Percentiles rank a stretch among this genome's conserved stretches.
Evolutionary conservation across 2,888 invertebrate genomes (phyloP).

Genomic region (Dasypolia templi): DNA sequence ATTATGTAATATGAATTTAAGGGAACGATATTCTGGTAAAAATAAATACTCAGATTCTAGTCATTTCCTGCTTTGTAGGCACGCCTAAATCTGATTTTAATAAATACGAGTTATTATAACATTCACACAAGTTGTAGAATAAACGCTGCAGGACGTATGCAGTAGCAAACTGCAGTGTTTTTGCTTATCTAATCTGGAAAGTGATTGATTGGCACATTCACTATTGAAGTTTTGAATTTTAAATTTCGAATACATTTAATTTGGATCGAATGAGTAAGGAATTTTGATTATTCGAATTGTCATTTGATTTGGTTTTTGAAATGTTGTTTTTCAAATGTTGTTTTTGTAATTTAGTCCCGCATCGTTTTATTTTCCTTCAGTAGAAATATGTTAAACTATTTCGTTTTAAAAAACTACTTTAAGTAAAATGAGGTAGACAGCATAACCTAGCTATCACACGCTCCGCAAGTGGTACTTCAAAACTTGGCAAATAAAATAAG

Average conservation of each 20-base stretch:
- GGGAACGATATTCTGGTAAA: background rate
- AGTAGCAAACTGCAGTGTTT: conserved; percentile 11
- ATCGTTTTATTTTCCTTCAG: background rate
- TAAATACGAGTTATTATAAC: conserved; percentile 16
- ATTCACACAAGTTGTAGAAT: conserved; percentile 15
- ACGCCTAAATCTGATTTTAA: conserved; percentile 4
- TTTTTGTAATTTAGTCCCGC: background rate
- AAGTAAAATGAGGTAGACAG: no score
- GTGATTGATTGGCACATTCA: conserved; percentile 58
- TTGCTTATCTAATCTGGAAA: conserved; percentile 43
- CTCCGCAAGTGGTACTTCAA: no score
- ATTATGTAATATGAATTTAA: background rate
- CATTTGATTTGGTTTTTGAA: conserved; percentile 3
- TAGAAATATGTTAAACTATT: background rate
- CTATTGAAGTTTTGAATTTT: conserved; percentile 42
- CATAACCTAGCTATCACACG: no score
- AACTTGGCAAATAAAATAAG: no score
- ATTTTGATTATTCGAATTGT: conserved; percentile 30
- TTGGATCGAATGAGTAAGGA: conserved; percentile 25
- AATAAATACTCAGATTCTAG: conserved; percentile 13
- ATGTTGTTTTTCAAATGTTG: background rate
- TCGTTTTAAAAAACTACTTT: no score
- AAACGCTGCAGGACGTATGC: conserved; percentile 36
- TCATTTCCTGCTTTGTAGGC: background rate
- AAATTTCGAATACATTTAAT: conserved; percentile 49